A percentile compares a stretch with the other conserved stretches of the same genome.
Conservation (phyloP, 1,140 invertebrate species). For the Eciton burchellii region DNA sequence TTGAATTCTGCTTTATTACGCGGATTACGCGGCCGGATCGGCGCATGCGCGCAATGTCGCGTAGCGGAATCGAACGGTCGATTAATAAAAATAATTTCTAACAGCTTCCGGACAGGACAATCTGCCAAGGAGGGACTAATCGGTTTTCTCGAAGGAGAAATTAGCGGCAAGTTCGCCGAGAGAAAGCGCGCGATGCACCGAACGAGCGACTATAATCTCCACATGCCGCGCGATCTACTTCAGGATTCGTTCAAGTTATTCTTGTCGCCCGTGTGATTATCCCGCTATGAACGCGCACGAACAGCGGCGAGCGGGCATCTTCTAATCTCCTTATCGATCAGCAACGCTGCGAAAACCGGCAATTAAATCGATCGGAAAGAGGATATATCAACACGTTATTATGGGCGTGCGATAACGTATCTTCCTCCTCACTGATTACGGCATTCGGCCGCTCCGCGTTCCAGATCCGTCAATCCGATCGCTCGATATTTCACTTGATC, state of each 20-base stretch:
- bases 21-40: too few relatives aligned
- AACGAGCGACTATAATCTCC: neutral
- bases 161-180: neutral
- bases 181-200: constrained; percentile 38
- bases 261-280: constrained; percentile 27
- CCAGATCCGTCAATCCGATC: constrained; percentile 5
- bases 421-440: constrained; percentile 17
- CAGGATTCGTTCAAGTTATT: constrained; percentile 36
- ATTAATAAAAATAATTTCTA: constrained; percentile 5
- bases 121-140: neutral
- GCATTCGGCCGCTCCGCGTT: constrained; percentile 20
- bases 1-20: neutral
- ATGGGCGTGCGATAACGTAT: constrained; percentile 22
- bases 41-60: neutral
- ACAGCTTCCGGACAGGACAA: neutral
- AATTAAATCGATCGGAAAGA: constrained; percentile 48
- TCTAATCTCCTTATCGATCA: neutral
- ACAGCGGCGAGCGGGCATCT: constrained; percentile 10
- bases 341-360: constrained; percentile 15
- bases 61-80: neutral
- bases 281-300: neutral
- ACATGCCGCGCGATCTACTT: constrained; percentile 37
- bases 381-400: constrained; percentile 21
- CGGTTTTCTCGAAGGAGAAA: neutral
- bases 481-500: constrained; percentile 28